phyloP scores from a whole-genome alignment of 2,113 vertebrate species.

The Saguinus midas region DNA sequence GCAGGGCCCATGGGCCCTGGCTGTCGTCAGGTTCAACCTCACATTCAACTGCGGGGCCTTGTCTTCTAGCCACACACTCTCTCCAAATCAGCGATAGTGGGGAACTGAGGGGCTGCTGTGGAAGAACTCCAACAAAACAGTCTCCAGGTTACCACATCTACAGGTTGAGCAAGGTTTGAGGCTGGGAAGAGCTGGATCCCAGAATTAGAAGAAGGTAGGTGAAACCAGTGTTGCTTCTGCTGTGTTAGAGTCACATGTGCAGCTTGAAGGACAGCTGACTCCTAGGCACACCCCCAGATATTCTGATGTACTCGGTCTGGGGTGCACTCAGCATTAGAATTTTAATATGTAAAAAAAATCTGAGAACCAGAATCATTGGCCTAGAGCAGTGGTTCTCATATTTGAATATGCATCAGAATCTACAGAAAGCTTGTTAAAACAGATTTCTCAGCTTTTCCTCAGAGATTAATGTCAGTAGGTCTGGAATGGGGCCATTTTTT shows the following conservation, averaged over 20 bases:
- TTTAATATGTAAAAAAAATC: background rate
- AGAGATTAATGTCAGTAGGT: background rate
- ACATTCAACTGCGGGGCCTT: background rate
- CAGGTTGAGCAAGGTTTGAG: background rate
- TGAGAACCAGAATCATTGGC: background rate
- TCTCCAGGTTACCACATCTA: background rate
- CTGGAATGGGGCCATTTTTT: background rate
- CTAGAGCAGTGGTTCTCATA: background rate
- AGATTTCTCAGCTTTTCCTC: background rate
- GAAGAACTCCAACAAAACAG: too few relatives aligned
- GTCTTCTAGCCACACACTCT: background rate
- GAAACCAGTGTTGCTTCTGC: background rate
- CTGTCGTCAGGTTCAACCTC: background rate
- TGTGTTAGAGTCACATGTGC: background rate
- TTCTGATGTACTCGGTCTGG: background rate
- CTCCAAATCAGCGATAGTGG: too few relatives aligned
- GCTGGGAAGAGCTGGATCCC: too few relatives aligned
- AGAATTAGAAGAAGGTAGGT: background rate
- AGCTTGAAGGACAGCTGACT: too few relatives aligned
- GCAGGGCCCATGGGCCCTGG: background rate
- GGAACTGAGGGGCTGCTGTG: too few relatives aligned
- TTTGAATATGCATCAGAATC: background rate
- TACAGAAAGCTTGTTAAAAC: background rate
- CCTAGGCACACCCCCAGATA: background rate
- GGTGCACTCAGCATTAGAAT: background rate